Evolutionary conservation across 2,888 invertebrate genomes (phyloP).

Genomic region (Rhaphigaster nebulosa): DNA sequence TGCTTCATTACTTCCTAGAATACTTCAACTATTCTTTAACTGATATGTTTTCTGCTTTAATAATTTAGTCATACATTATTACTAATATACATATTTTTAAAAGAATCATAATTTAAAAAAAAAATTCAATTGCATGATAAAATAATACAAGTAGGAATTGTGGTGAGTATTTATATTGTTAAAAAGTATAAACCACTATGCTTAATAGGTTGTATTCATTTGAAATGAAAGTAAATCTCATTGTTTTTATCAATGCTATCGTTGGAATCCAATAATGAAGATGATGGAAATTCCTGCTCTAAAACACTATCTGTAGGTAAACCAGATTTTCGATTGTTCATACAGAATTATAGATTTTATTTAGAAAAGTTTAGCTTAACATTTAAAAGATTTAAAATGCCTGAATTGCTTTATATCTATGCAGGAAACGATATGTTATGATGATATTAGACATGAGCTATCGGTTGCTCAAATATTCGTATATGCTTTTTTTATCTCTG

Average conservation of each 20-base stretch:
- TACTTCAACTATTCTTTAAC: not conserved
- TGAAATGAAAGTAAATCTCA: conserved; percentile 1
- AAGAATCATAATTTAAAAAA: not conserved
- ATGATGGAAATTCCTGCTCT: conserved; percentile 48
- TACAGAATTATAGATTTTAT: conserved; percentile 33
- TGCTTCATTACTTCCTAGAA: not conserved
- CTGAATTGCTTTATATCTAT: not conserved
- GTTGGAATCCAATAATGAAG: conserved; percentile 51
- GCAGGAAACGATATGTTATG: not conserved
- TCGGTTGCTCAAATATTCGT: not conserved
- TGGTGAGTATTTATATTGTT: conserved; percentile 18
- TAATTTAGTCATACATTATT: not conserved
- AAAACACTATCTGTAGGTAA: conserved; percentile 33
- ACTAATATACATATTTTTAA: not conserved
- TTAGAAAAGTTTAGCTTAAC: not conserved
- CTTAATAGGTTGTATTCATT: not conserved
- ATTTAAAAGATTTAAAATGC: not conserved
- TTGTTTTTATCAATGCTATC: conserved; percentile 34
- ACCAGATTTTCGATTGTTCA: conserved; percentile 21
- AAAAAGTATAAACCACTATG: not conserved
- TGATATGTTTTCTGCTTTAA: not conserved
- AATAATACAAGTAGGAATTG: not conserved
- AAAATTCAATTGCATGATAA: not conserved
- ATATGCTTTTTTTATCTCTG: not conserved
- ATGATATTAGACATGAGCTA: not conserved